phyloP scores from a whole-genome alignment of 2,797 vertebrate genomes.

The Kryptolebias ocellatus region DNA sequence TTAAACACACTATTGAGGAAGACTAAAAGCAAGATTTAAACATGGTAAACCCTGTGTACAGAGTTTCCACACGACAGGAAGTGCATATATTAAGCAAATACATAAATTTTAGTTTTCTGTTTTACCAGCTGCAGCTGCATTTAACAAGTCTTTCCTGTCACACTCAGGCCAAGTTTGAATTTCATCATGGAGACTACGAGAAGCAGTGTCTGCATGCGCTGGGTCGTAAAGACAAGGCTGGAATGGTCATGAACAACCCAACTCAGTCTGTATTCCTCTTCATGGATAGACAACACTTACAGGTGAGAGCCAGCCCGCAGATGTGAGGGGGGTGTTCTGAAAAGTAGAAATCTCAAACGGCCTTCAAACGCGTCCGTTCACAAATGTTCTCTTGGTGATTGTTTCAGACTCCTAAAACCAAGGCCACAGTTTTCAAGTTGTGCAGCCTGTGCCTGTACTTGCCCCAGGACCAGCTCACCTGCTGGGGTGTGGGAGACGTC shows the following conservation, averaged over 20 bases:
- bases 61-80: no score
- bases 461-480: constrained; percentile 99
- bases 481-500: constrained; percentile 97
- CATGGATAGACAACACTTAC: constrained; percentile 99
- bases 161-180: constrained; percentile 96
- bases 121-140: neutral
- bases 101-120: no score
- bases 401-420: constrained; percentile 96
- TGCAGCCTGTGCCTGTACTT: constrained; percentile 99
- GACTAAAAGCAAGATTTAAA: no score
- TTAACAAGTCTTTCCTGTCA: constrained; percentile 6
- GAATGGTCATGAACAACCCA: constrained; percentile 99
- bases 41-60: no score
- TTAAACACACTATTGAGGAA: no score
- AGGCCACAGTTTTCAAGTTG: constrained; percentile 99
- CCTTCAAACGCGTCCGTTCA: neutral
- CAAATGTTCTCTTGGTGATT: constrained; percentile 18
- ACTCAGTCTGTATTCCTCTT: constrained; percentile 99
- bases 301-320: constrained; percentile 79
- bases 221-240: constrained; percentile 99
- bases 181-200: constrained; percentile 99
- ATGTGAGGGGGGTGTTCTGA: neutral
- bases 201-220: constrained; percentile 99
- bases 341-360: neutral
- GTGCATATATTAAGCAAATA: no score